Evolutionary conservation across 2,888 invertebrate species (phyloP).

Genomic region (Therioaphis trifolii): DNA sequence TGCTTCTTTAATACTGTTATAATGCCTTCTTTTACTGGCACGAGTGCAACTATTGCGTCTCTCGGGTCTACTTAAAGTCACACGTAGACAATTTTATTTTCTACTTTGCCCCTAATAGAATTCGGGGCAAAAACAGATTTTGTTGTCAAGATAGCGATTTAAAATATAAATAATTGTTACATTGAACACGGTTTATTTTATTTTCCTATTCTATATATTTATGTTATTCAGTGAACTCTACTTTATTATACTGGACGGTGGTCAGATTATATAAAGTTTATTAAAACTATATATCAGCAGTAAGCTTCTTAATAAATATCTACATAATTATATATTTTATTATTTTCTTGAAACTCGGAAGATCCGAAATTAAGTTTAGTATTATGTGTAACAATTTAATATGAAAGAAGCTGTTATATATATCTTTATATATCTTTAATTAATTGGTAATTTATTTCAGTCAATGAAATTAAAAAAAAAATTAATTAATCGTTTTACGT

Average conservation of each 20-base stretch:
- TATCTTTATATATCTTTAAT: too few relatives aligned
- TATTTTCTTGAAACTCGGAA: neutral
- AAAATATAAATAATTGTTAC: neutral
- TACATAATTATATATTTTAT: neutral
- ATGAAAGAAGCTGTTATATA: too few relatives aligned
- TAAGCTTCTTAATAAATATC: neutral
- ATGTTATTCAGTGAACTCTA: neutral
- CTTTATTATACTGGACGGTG: neutral
- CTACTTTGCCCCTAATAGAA: neutral
- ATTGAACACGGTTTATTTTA: neutral
- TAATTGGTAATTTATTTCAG: too few relatives aligned
- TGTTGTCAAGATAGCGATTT: neutral
- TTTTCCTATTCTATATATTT: neutral
- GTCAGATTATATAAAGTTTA: too few relatives aligned
- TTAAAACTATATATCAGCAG: too few relatives aligned
- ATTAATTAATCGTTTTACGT: too few relatives aligned
- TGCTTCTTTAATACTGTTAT: neutral
- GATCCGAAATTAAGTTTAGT: slow-evolving; percentile 34
- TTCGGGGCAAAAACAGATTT: neutral
- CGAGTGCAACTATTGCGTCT: neutral
- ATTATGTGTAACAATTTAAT: neutral
- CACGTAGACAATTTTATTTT: neutral
- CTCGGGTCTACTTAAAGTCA: neutral
- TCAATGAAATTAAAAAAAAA: too few relatives aligned
- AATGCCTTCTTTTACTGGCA: slow-evolving; percentile 3